These are phyloP conservation scores for Dynastes grantii DNA, from an alignment of 2,888 invertebrate species.

Conservation along the genomic window DNA sequence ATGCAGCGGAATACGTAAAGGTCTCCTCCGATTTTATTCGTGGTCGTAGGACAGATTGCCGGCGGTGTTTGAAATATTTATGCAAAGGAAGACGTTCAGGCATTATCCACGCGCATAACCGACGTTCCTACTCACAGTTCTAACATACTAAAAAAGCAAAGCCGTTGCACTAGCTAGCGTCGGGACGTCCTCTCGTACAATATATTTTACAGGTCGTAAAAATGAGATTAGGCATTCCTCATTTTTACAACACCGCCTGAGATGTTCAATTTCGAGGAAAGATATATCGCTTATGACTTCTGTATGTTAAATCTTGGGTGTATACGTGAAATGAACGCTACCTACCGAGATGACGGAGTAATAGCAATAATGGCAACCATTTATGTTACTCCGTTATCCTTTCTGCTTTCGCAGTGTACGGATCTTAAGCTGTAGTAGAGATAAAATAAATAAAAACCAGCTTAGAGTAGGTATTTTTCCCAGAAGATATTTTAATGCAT, in stretches of 20 bases:
- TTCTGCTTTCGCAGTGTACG: not conserved
- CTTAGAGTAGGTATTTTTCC: constrained; percentile 7
- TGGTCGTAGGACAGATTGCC: constrained; percentile 30
- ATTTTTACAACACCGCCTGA: constrained; percentile 41
- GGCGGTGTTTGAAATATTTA: constrained; percentile 32
- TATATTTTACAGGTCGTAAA: constrained; percentile 41
- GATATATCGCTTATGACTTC: constrained; percentile 39
- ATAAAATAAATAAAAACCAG: not conserved
- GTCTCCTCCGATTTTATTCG: constrained; percentile 25
- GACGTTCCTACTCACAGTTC: constrained; percentile 35
- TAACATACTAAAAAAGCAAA: constrained; percentile 44
- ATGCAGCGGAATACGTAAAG: constrained; percentile 7
- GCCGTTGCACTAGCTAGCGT: constrained; percentile 18
- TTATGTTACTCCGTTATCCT: not conserved
- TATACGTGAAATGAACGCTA: constrained; percentile 33
- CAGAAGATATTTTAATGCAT: not conserved
- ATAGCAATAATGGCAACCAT: constrained; percentile 9
- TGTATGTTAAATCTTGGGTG: constrained; percentile 21
- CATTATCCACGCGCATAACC: constrained; percentile 42
- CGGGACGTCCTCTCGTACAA: constrained; percentile 20
- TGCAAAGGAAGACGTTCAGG: constrained; percentile 37
- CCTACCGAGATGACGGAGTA: constrained; percentile 10
- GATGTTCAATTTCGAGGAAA: constrained; percentile 35
- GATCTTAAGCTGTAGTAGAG: not conserved
- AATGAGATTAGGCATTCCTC: constrained; percentile 44